Percentiles rank a stretch among this genome's conserved stretches.
Conservation (phyloP, 1,140 invertebrate genomes). For the Heliothis virescens region DNA sequence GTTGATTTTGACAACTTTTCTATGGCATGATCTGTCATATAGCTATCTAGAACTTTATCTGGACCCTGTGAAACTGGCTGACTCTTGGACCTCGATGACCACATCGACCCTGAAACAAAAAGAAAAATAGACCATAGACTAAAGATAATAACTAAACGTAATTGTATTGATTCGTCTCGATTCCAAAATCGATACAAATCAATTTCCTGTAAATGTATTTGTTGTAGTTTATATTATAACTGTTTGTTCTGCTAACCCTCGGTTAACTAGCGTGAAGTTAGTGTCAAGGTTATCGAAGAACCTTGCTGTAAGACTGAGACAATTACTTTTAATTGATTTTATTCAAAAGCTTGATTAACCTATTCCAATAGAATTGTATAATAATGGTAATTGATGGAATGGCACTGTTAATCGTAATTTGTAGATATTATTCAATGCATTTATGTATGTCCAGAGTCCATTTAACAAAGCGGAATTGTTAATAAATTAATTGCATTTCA, state of each 20-base stretch:
- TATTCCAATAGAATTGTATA: slow-evolving; percentile 34
- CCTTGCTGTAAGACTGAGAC: slow-evolving; percentile 35
- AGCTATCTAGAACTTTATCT: no score
- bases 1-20: no score
- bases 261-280: slow-evolving; percentile 39
- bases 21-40: no score
- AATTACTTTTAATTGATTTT: slow-evolving; percentile 44
- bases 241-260: slow-evolving; percentile 40
- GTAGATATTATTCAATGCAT: slow-evolving; percentile 1
- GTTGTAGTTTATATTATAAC: slow-evolving; percentile 26
- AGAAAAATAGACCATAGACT: not conserved
- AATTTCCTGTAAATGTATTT: slow-evolving; percentile 39
- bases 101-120: not conserved
- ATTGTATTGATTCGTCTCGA: slow-evolving; percentile 27
- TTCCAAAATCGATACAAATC: slow-evolving; percentile 38
- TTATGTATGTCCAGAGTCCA: not conserved
- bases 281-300: slow-evolving; percentile 41
- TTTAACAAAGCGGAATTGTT: not conserved
- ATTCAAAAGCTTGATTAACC: slow-evolving; percentile 20
- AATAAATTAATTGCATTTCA: not conserved
- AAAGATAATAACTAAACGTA: not conserved
- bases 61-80: no score
- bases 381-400: slow-evolving; percentile 26
- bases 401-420: not conserved
- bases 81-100: not conserved